Conservation (phyloP, 2,888 invertebrate species). For the Agrypnus murinus region DNA sequence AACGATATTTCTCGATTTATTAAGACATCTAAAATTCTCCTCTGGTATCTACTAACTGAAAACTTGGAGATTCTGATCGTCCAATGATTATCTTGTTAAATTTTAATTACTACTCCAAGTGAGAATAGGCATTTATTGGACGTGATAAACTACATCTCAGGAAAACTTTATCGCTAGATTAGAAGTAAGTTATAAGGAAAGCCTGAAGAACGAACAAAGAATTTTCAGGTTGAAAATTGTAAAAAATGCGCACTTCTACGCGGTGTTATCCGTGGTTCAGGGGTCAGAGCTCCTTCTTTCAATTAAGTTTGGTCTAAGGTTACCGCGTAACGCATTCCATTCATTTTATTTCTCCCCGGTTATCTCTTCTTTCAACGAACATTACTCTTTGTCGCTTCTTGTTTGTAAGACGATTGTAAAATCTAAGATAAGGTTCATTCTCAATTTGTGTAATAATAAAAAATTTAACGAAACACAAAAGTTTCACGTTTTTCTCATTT, state of each 20-base stretch:
- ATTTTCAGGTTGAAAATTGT: slow-evolving; percentile 24
- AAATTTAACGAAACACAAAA: slow-evolving; percentile 25
- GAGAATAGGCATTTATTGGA: no score
- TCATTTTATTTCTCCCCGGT: slow-evolving; percentile 37
- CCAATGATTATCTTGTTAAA: background rate
- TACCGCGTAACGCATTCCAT: slow-evolving; percentile 40
- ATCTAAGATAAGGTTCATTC: slow-evolving; percentile 29
- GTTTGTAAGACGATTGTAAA: slow-evolving; percentile 27
- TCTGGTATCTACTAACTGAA: no score
- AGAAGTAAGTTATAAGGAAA: slow-evolving; percentile 17
- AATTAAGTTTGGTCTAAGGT: slow-evolving; percentile 41
- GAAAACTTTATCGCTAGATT: slow-evolving; percentile 18
- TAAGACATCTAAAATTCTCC: no score
- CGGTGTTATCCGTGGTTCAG: slow-evolving; percentile 36
- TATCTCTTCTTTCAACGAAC: slow-evolving; percentile 39
- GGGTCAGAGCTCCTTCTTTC: slow-evolving; percentile 37
- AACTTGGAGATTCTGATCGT: no score
- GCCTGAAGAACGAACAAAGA: slow-evolving; percentile 12
- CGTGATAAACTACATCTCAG: no score
- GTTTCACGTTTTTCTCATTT: background rate
- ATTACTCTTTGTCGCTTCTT: slow-evolving; percentile 35
- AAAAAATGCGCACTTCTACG: slow-evolving; percentile 29
- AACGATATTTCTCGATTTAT: no score
- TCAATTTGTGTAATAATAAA: slow-evolving; percentile 29
- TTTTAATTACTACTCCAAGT: background rate